Evolutionary conservation across 2,113 vertebrate genomes (phyloP).

Genomic region (Apteryx mantelli): DNA sequence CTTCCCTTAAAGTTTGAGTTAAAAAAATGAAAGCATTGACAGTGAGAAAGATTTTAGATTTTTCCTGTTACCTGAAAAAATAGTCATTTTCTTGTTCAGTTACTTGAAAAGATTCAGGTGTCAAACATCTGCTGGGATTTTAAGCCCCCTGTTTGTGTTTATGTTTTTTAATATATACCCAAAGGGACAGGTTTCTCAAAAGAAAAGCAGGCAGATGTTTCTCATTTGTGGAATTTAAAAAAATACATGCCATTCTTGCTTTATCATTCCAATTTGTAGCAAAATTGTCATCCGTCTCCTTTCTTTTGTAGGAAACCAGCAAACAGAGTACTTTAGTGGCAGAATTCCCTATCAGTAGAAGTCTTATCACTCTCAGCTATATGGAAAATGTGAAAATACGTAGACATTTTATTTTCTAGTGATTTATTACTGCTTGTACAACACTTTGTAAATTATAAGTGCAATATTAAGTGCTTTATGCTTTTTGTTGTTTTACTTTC

Average conservation of each 20-base stretch:
- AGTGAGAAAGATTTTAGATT: neutral
- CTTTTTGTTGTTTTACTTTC: neutral
- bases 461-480: neutral
- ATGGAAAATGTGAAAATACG: neutral
- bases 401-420: conserved; percentile 16
- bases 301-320: conserved; percentile 13
- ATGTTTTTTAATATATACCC: conserved; percentile 52
- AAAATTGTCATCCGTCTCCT: neutral
- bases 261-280: conserved; percentile 9
- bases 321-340: neutral
- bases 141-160: conserved; percentile 47
- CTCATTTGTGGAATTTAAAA: conserved; percentile 60
- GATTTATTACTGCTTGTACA: conserved; percentile 25
- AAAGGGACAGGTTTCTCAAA: conserved; percentile 58
- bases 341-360: neutral
- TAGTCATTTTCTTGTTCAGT: conserved; percentile 49
- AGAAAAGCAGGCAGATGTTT: conserved; percentile 69
- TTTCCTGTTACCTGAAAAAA: conserved; percentile 27
- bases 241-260: conserved; percentile 32
- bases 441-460: conserved; percentile 23
- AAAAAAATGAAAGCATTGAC: neutral
- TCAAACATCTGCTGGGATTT: conserved; percentile 74
- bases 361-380: neutral
- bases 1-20: conserved; percentile 5
- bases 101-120: conserved; percentile 66